phyloP scores from a whole-genome alignment of 2,888 invertebrate genomes.

The Pandemis cinnamomeana region DNA sequence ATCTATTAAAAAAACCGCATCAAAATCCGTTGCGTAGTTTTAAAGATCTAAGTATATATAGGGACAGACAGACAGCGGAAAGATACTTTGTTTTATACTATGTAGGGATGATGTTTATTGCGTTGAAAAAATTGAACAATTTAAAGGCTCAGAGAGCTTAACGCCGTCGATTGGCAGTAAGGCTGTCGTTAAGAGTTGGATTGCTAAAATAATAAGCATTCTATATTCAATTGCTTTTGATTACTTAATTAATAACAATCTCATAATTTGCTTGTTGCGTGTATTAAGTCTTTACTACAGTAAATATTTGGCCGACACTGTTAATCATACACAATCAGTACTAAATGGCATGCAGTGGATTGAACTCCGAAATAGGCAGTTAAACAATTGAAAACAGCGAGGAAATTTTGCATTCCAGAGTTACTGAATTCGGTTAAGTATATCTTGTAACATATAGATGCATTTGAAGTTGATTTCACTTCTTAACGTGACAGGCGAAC shows the following conservation, averaged over 20 bases:
- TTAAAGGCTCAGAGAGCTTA: background rate
- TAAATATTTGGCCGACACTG: background rate
- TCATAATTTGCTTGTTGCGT: background rate
- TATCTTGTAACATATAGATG: too few species aligned
- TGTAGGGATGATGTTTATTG: too few species aligned
- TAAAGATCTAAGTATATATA: too few species aligned
- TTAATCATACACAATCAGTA: background rate
- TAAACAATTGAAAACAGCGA: background rate
- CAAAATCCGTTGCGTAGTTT: too few species aligned
- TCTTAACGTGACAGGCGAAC: too few species aligned
- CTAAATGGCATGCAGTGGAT: background rate
- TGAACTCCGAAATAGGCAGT: background rate
- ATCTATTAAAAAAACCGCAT: too few species aligned
- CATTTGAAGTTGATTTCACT: too few species aligned
- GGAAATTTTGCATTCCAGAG: background rate
- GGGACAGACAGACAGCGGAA: too few species aligned
- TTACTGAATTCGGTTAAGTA: too few species aligned
- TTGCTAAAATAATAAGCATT: background rate
- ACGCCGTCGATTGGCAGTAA: constrained; percentile 8
- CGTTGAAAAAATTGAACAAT: too few species aligned
- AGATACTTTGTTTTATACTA: too few species aligned
- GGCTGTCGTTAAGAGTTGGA: constrained; percentile 1
- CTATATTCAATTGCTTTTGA: background rate
- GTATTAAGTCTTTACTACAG: background rate
- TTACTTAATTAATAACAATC: background rate